Evolutionary conservation across 2,797 vertebrate species (phyloP).

Genomic region (Strix occidentalis): DNA sequence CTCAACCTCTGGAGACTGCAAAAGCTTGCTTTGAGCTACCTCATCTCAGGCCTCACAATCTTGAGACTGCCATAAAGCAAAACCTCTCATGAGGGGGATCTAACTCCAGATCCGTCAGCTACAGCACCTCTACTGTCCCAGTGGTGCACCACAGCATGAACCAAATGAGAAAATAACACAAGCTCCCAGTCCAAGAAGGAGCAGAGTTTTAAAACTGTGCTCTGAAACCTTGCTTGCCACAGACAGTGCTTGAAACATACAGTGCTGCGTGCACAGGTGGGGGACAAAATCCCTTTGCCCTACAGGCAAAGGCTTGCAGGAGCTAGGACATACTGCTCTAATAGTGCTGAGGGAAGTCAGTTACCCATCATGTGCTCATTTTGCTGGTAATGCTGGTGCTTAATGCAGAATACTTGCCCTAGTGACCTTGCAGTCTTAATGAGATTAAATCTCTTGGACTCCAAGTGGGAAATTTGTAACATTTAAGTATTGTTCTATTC

Average conservation of each 20-base stretch:
- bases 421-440: not conserved
- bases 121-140: not conserved
- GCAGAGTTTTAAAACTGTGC: not conserved
- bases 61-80: not conserved
- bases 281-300: not conserved
- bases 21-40: not conserved
- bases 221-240: not conserved
- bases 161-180: not conserved
- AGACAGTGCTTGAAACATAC: not conserved
- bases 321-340: not conserved
- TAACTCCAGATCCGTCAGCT: not conserved
- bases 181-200: not conserved
- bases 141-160: accelerated
- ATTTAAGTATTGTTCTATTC: not conserved
- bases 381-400: not conserved
- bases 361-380: not conserved
- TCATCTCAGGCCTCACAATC: not conserved
- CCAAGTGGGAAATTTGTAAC: not conserved
- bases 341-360: not conserved
- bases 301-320: not conserved
- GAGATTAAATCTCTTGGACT: not conserved
- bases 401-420: not conserved
- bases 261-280: not conserved
- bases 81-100: not conserved
- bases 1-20: not conserved